Base-by-base conservation (phyloP, 53 echinoderm and acorn worm species). In the Temnopleurus reevesii region DNA sequence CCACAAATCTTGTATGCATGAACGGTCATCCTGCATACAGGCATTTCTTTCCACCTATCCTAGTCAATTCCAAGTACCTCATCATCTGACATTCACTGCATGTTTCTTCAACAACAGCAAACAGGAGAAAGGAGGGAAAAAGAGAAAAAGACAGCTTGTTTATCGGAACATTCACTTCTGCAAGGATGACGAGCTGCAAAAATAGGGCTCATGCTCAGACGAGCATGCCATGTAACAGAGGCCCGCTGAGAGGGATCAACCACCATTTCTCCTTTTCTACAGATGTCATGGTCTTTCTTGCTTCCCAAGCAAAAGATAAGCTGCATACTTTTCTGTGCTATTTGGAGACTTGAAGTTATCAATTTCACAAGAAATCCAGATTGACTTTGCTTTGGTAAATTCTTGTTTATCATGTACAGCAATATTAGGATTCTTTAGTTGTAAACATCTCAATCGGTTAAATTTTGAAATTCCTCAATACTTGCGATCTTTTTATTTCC, bases 131-230 rank as follows among this genome's bases (percentile, higher is more conserved):
- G 7, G 31, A 53, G 46, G 77, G 54, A 81, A 25, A 49, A 51
- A 29, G 21, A 29, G 33, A 46, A 53, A 30, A 81, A 4, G 25
- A 9, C 34, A 53, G 35, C 29, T 34, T 76, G 33, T 76, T 76
- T 44, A 76, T 81, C 12, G 4, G 81, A 81, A 30, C 2, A 81
- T 24, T 53, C 49, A 81, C 45, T 76, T 23, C 53, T 30, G 49
- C 18, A 53, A 23, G 53, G 53, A 81, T n/a, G 81, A 81, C 27
- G 17, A 31, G 81, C 53, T 49, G 47, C 54, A 53, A 7, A 79
- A 81, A 81, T 53, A 19, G 54, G 81, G 15, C 47, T 81, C 25
- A 81, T 81, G 81, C 81, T 51, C 19, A 81, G 47, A 27, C 45
- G 53, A 4, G 81, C 81, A 53, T 29, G 31, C 47, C 29, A 12